A percentile compares a stretch with the other conserved stretches of the same genome.
Evolutionary conservation across 2,113 vertebrate genomes (phyloP).

Genomic region (Mesocricetus auratus): DNA sequence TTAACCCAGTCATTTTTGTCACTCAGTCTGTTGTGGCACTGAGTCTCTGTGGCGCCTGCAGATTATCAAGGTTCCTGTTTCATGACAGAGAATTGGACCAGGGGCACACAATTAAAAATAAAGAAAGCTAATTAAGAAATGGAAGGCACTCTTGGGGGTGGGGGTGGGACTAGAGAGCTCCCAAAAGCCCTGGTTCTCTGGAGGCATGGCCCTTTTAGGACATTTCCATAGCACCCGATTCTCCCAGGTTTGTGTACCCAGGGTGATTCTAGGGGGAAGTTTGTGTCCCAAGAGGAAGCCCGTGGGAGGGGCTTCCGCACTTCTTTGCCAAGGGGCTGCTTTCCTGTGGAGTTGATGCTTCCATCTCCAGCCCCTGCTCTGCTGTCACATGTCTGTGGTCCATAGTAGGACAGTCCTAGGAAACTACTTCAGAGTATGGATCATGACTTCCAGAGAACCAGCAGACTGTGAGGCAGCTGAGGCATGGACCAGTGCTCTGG

Average conservation of each 20-base stretch:
- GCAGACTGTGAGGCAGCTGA: neutral
- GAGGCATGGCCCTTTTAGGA: neutral
- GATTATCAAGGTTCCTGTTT: neutral
- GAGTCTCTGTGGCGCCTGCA: neutral
- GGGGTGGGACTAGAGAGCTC: neutral
- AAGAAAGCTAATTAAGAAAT: neutral
- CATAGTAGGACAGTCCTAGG: neutral
- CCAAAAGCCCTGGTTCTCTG: neutral
- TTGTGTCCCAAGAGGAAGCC: neutral
- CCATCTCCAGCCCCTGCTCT: neutral
- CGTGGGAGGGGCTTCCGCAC: neutral
- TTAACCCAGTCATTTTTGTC: no score
- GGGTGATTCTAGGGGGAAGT: rapidly evolving
- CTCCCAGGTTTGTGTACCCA: neutral
- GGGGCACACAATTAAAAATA: neutral
- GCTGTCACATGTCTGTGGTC: neutral
- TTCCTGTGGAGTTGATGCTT: neutral
- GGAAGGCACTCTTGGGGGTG: neutral
- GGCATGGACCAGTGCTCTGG: neutral
- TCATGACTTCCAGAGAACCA: neutral
- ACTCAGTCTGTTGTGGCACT: neutral
- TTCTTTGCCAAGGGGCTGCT: neutral
- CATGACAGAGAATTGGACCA: neutral
- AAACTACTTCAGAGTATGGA: neutral
- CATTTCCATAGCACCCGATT: neutral